Base-by-base conservation (phyloP, 2,113 vertebrate species). In the Edolisoma coerulescens region DNA sequence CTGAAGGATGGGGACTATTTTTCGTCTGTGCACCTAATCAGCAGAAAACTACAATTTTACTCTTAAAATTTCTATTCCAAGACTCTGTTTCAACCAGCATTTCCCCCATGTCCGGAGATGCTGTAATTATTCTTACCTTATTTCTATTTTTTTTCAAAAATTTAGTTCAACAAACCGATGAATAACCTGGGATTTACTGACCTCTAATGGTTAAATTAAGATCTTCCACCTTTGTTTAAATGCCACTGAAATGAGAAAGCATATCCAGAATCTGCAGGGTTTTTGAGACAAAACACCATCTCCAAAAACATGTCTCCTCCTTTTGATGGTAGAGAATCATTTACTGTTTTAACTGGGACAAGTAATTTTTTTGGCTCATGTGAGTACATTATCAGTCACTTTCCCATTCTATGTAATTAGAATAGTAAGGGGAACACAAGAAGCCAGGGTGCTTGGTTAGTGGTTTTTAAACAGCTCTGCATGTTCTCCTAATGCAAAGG, bases 201-300 rank as follows among this genome's bases (percentile, higher is more conserved):
- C 97, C 96, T 97, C 98, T 97, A 88, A 78, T 87, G 98, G 97
- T 52, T 89, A 95, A 45, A 86, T 20, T 63, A 85, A 92, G 92
- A 92, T 91, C 71, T 97, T 84, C 63, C 37, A 16, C 28, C 32
- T 94, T 45, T 59, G 35, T 67, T 74, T 42, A 91, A 77, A 78
- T 6, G 15, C 7, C 22, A 33, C 37, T 87, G 56, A 61, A 76
- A 70, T 22, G 56, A 42, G 65, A 74, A 93, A 59, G 19, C 10
- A 17, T 44, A 33, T 32, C 56, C 54, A 41, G 10, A 6, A 47
- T 81, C 32, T 33, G 23, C 41, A 45, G 12, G 2, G 15, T 86
- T 61, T 89, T 37, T 45, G 18, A 81, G 28, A 32, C 37, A 77
- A 67, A 45, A 45, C 7, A 23, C 7, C 24, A 42, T 33, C 8